These are phyloP conservation scores for Pheosia tremula DNA, from an alignment of 2,888 invertebrate genomes.

Conservation along the genomic window DNA sequence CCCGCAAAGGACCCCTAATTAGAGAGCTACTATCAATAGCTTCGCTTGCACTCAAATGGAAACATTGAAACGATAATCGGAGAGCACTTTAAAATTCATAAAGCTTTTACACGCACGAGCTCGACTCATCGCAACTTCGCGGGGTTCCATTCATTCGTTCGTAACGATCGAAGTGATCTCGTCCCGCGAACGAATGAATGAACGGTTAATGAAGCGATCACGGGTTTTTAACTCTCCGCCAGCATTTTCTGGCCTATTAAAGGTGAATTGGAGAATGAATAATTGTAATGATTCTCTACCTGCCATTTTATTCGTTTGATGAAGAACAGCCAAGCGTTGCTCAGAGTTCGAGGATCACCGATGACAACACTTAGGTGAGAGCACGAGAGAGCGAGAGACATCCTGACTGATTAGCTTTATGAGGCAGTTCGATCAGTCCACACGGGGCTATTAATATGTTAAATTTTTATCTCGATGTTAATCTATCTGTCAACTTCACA, in stretches of 20 bases:
- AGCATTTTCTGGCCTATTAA: conserved; percentile 42
- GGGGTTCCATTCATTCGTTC: conserved; percentile 17
- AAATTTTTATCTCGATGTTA: too few relatives aligned
- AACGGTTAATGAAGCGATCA: conserved; percentile 42
- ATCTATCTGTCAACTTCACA: too few relatives aligned
- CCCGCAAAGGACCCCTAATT: not conserved
- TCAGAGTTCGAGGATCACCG: too few relatives aligned
- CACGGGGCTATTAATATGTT: too few relatives aligned
- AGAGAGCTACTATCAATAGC: not conserved
- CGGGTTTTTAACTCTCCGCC: conserved; percentile 40
- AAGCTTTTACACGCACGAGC: conserved; percentile 9
- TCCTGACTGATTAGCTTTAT: too few relatives aligned
- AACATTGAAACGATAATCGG: conserved; percentile 11
- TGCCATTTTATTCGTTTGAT: too few relatives aligned
- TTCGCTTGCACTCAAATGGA: not conserved
- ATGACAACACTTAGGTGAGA: too few relatives aligned
- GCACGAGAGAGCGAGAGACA: too few relatives aligned
- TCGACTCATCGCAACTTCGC: conserved; percentile 14
- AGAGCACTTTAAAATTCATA: conserved; percentile 25
- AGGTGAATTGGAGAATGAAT: conserved; percentile 17
- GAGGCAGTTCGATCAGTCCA: too few relatives aligned
- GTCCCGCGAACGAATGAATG: conserved; percentile 38
- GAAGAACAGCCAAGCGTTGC: too few relatives aligned
- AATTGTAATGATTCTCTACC: not conserved
- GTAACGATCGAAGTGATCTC: conserved; percentile 28